A percentile compares a stretch with the other conserved stretches of the same genome.
phyloP scores from a whole-genome alignment of 2,888 invertebrate species.

The Apocheima hispidaria region DNA sequence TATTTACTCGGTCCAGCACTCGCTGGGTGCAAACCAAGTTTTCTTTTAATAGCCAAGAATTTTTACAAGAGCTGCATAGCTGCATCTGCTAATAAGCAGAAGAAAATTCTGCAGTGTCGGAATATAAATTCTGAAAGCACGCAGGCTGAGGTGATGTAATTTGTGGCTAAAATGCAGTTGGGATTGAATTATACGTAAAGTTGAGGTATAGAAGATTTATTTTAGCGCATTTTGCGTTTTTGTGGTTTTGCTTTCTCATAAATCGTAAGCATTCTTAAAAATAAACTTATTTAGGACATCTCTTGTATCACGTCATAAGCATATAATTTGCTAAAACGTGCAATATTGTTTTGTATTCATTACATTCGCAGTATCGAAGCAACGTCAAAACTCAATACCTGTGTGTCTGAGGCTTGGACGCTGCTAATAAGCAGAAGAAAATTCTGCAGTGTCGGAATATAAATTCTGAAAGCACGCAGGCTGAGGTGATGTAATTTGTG shows the following conservation, averaged over 20 bases:
- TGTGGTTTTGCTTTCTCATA: slow-evolving; percentile 21
- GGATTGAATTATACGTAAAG: slow-evolving; percentile 13
- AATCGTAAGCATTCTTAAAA: not conserved
- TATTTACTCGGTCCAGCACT: not conserved
- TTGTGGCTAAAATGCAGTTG: slow-evolving; percentile 7
- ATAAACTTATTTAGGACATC: not conserved
- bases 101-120: slow-evolving; percentile 7
- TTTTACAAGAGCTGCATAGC: slow-evolving; percentile 15
- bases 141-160: slow-evolving; percentile 6
- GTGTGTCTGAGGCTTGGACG: too few relatives aligned
- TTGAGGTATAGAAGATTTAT: slow-evolving; percentile 14
- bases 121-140: not conserved
- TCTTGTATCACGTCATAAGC: not conserved
- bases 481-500: slow-evolving; percentile 11
- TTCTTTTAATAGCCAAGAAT: not conserved
- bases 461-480: not conserved
- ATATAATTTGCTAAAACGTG: not conserved
- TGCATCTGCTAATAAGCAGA: slow-evolving; percentile 11
- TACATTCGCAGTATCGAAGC: too few relatives aligned
- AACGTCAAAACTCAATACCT: too few relatives aligned
- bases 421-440: slow-evolving; percentile 11
- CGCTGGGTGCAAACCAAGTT: not conserved
- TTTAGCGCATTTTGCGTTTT: slow-evolving; percentile 7
- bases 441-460: slow-evolving; percentile 3
- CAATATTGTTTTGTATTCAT: too few relatives aligned